These are phyloP conservation scores for Microcebus ravelobensis DNA, from an alignment of 2,113 vertebrate genomes.

Conservation along the genomic window DNA sequence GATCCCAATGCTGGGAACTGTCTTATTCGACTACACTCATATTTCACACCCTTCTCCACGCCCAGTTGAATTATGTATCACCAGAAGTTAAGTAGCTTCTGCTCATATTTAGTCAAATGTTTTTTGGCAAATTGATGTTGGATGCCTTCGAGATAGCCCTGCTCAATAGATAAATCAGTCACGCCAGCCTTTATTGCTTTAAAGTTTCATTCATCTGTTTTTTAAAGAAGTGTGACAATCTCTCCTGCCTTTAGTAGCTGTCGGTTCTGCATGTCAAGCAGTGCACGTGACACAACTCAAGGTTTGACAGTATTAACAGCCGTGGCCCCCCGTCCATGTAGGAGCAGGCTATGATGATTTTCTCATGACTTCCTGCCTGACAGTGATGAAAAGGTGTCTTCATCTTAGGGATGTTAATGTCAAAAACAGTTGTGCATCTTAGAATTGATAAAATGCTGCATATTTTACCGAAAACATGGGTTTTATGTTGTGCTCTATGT, in stretches of 20 bases:
- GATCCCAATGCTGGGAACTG: background rate
- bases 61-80: background rate
- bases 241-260: background rate
- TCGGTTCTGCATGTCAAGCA: background rate
- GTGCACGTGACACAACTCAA: no score
- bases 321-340: fast-evolving
- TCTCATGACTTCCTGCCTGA: background rate
- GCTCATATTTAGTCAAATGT: background rate
- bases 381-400: background rate
- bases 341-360: background rate
- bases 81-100: background rate
- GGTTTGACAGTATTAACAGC: background rate
- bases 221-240: background rate
- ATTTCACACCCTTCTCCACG: background rate
- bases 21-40: background rate
- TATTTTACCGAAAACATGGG: background rate
- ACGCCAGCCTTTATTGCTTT: background rate
- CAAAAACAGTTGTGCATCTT: background rate
- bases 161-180: background rate
- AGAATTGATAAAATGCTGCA: background rate
- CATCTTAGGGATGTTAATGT: background rate
- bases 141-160: background rate
- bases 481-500: background rate
- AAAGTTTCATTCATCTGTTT: background rate
- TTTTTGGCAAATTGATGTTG: background rate